phyloP scores from a whole-genome alignment of 2,888 invertebrate genomes.

The Drosophila neoperkinsi region DNA sequence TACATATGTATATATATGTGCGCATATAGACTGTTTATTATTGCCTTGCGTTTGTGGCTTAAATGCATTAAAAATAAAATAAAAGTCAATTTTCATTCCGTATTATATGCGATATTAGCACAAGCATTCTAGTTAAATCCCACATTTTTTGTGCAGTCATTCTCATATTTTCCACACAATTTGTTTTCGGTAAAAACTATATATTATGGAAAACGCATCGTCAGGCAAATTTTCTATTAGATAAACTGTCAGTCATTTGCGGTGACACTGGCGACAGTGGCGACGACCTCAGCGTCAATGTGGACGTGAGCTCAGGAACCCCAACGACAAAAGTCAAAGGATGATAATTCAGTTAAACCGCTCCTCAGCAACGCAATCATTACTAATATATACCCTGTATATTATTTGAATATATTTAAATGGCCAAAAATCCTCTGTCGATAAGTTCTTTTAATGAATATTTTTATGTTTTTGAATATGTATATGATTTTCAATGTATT shows the following conservation, averaged over 20 bases:
- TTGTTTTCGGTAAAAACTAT: constrained; percentile 57
- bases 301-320: constrained; percentile 47
- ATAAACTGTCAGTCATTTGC: constrained; percentile 73
- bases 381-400: constrained; percentile 25
- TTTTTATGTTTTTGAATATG: neutral
- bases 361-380: neutral
- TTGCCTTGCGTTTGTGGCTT: constrained; percentile 18
- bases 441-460: neutral
- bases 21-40: constrained; percentile 1
- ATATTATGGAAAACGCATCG: constrained; percentile 40
- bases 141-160: constrained; percentile 28
- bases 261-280: constrained; percentile 19
- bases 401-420: neutral
- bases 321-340: constrained; percentile 62
- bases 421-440: neutral
- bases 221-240: constrained; percentile 67
- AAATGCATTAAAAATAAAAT: constrained; percentile 8
- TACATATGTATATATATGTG: neutral
- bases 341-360: constrained; percentile 68
- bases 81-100: neutral
- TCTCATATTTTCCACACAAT: constrained; percentile 62
- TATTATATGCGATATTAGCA: constrained; percentile 1
- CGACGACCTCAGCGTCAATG: constrained; percentile 3
- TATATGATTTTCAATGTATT: too few species aligned
- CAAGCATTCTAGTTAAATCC: constrained; percentile 11